phyloP scores from a whole-genome alignment of 2,797 vertebrate species.

The Leptodactylus fallax region DNA sequence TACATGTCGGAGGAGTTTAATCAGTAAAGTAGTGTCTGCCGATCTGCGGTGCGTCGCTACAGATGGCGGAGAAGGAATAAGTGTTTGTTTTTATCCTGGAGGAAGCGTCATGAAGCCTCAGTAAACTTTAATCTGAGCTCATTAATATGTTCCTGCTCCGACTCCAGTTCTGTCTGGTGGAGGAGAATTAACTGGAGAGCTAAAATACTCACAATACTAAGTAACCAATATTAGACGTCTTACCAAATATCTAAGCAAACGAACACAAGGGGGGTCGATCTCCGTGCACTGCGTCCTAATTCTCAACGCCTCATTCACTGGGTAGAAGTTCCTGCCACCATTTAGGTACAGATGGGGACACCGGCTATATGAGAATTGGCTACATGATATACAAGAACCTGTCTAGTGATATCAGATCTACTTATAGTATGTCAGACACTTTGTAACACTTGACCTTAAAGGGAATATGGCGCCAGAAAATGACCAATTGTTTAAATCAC shows the following conservation, averaged over 20 bases:
- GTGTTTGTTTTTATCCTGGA: constrained; percentile 47
- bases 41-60: constrained; percentile 19
- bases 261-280: not conserved
- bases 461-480: no score
- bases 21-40: constrained; percentile 35
- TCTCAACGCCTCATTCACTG: not conserved
- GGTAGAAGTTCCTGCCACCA: no score
- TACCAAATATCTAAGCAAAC: not conserved
- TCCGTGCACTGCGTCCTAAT: not conserved
- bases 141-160: constrained; percentile 51
- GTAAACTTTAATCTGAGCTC: constrained; percentile 55
- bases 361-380: no score
- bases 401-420: no score
- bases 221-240: not conserved
- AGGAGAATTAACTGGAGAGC: constrained; percentile 18
- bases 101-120: constrained; percentile 36
- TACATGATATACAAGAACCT: no score
- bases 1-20: constrained; percentile 14
- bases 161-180: constrained; percentile 1
- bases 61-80: constrained; percentile 32
- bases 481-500: no score
- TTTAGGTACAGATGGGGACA: no score
- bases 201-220: not conserved
- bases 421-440: no score
- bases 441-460: no score